phyloP scores from a whole-genome alignment of 2,797 vertebrate species.

The Intellagama lesueurii region DNA sequence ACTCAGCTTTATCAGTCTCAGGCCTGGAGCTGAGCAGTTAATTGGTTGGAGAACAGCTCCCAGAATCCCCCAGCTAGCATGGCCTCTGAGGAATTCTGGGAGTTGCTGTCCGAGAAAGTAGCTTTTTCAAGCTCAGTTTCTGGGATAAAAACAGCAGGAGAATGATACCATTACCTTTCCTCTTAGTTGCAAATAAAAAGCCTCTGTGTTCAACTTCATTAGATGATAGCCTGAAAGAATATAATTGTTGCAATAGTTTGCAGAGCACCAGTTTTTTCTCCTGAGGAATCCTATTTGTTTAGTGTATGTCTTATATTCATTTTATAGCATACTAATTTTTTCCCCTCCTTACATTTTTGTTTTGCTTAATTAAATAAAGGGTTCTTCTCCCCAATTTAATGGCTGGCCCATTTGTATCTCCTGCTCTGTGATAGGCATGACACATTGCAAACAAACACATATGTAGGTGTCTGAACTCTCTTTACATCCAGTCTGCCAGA shows the following conservation, averaged over 20 bases:
- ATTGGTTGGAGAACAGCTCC: no score
- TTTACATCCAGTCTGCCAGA: background rate
- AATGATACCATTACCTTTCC: conserved; percentile 25
- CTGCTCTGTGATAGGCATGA: conserved; percentile 17
- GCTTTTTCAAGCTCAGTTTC: background rate
- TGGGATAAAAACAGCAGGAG: background rate
- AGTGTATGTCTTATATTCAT: conserved; percentile 32
- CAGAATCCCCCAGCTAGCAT: no score
- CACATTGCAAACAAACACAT: background rate
- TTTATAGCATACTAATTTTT: conserved; percentile 50
- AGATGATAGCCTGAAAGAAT: conserved; percentile 35
- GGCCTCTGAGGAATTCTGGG: no score
- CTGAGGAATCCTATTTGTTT: background rate
- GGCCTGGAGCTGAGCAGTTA: no score
- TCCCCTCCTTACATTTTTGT: no score
- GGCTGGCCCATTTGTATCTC: background rate
- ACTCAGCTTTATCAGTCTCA: conserved; percentile 43
- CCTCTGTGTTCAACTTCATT: conserved; percentile 1
- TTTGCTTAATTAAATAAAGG: conserved; percentile 22
- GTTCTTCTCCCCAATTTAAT: background rate
- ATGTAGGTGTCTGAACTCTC: background rate
- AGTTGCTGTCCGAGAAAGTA: background rate
- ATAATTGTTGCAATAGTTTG: background rate
- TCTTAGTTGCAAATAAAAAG: conserved; percentile 45
- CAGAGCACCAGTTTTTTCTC: conserved; percentile 49